These are phyloP conservation scores for Petaurus breviceps DNA, from an alignment of 2,113 vertebrate species.

Conservation along the genomic window DNA sequence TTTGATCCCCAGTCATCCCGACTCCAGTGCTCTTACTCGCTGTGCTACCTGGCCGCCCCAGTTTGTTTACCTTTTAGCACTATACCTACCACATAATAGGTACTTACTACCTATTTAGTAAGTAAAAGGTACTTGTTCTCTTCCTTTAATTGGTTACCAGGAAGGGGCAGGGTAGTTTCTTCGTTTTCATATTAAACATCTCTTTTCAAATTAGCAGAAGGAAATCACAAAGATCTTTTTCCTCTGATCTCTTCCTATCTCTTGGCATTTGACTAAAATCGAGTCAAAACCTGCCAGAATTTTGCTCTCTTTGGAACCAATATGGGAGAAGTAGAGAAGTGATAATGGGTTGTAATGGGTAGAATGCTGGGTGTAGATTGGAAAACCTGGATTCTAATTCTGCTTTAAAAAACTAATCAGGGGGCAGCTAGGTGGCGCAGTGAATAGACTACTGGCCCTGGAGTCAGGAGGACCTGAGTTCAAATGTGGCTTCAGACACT, in stretches of 20 bases:
- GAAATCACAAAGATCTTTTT: not conserved
- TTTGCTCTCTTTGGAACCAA: not conserved
- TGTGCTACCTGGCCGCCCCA: too few relatives aligned
- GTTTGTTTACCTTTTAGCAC: too few relatives aligned
- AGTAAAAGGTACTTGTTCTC: not conserved
- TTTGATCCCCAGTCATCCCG: too few relatives aligned
- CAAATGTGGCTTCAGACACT: too few relatives aligned
- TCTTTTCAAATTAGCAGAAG: conserved; percentile 65
- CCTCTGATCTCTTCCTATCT: not conserved
- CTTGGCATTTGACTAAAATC: not conserved
- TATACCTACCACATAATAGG: not conserved
- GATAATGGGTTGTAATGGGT: not conserved
- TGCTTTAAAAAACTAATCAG: not conserved
- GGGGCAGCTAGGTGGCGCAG: too few relatives aligned
- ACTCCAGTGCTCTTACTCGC: too few relatives aligned
- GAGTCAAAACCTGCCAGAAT: not conserved
- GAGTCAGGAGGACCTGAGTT: too few relatives aligned
- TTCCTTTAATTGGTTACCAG: not conserved
- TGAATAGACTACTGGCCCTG: too few relatives aligned
- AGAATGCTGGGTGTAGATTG: not conserved
- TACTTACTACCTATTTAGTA: not conserved
- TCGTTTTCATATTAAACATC: conserved; percentile 67
- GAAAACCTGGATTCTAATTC: not conserved
- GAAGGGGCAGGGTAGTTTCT: conserved; percentile 49
- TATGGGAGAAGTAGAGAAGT: not conserved